Evolutionary conservation across 2,113 vertebrate genomes (phyloP), one percentile per base, ranked within the genome.

Genomic region (Tichodroma muraria): DNA sequence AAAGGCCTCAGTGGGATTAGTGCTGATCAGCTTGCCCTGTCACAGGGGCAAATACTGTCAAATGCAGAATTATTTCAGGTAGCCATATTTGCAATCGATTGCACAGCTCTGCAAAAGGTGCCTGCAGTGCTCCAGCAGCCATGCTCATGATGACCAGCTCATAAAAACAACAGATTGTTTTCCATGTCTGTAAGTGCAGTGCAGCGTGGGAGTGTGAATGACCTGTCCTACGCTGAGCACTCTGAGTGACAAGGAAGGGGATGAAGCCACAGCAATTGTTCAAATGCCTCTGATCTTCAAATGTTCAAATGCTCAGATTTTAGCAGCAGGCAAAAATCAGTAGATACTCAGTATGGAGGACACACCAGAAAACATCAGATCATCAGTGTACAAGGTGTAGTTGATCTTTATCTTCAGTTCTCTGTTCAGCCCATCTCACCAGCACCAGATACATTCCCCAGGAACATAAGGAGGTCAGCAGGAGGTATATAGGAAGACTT

Each of bases 141-240:
- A n/a, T n/a, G n/a, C n/a, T n/a, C n/a, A n/a, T n/a, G 63, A 4
- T 10, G 44, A 73, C 13, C 65, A 64, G 64, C 44, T 68, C 44
- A 30, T 60, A 59, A 80, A 68, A 50, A 11, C 21, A 76, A 15
- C 2, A 3, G 63, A 25, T 15, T 30, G 22, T 63, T 59, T 72
- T 65, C 75, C 33, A 12, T 10, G 18, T 61, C 65, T 77, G 5
- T 28, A 63, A 47, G 17, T 22, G 30, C 52, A 80, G 38, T 0
- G 2, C 25, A 64, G 68, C 0, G 0, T 1, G 0, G 11, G 12
- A 78, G 15, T 8, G 20, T 12, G 9, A 33, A 40, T 70, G 38
- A 83, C 35, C 60, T 77, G 42, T 25, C 47, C 47, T 73, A 54
- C 13, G 8, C 24, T 17, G 24, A 52, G 40, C 20, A 50, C 33